These are phyloP conservation scores for Scylla paramamosain DNA, from an alignment of 1,140 invertebrate species.

Conservation along the genomic window DNA sequence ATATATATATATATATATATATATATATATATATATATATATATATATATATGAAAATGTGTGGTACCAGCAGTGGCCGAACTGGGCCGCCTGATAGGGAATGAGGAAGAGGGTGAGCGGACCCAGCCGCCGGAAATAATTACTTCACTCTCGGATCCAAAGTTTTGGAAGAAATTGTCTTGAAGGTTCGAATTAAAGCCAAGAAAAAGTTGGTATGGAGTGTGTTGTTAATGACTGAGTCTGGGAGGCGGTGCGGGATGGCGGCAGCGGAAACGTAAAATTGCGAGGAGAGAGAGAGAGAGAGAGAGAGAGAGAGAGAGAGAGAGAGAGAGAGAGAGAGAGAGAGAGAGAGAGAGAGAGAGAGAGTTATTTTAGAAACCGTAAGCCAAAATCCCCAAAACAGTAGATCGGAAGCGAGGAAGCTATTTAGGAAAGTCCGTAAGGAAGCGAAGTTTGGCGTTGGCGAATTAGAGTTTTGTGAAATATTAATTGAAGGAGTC, in stretches of 20 bases:
- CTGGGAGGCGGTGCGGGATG: background rate
- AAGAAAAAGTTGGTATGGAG: constrained; percentile 23
- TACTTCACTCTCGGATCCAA: constrained; percentile 1
- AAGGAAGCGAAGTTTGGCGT: background rate
- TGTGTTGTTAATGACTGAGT: constrained; percentile 6
- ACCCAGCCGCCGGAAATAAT: constrained; percentile 18
- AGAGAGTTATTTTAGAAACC: background rate
- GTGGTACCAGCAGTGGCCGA: too few species aligned
- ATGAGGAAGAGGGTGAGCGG: background rate
- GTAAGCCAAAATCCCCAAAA: background rate
- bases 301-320: background rate
- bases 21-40: too few species aligned
- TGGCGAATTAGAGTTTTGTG: background rate
- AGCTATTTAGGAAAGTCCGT: background rate
- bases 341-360: background rate
- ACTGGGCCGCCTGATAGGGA: background rate
- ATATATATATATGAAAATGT: too few species aligned
- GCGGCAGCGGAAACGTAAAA: background rate
- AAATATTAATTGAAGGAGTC: too few species aligned
- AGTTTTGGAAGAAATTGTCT: constrained; percentile 15
- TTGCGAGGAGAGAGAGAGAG: background rate
- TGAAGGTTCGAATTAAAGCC: constrained; percentile 22
- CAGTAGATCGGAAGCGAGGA: background rate
- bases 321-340: background rate
- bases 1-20: too few species aligned